A percentile compares a stretch with the other conserved stretches of the same genome.
phyloP scores from a whole-genome alignment of 2,113 vertebrate species.

The Pseudopipra pipra region DNA sequence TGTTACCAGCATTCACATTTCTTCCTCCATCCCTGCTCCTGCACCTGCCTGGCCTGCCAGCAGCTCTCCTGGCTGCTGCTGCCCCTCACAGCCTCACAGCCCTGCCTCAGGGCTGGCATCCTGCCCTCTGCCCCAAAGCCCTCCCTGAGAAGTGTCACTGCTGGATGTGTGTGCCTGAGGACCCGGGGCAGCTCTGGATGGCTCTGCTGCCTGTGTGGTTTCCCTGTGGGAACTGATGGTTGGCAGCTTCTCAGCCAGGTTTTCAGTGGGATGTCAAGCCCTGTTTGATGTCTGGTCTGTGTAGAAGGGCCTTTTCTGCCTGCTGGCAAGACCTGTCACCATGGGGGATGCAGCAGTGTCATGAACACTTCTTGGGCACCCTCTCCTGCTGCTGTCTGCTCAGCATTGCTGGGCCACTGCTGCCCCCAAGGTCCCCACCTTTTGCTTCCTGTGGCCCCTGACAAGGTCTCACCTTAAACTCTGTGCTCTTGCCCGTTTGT shows the following conservation, averaged over 20 bases:
- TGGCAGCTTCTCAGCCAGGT: background rate
- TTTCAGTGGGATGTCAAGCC: background rate
- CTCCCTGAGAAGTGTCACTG: rapidly evolving
- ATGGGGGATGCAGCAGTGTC: background rate
- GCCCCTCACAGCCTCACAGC: background rate
- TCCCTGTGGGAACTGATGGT: background rate
- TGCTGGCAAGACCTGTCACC: rapidly evolving
- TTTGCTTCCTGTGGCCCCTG: rapidly evolving
- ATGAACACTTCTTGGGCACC: rapidly evolving
- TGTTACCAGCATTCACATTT: slow-evolving; percentile 30
- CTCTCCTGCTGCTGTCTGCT: rapidly evolving
- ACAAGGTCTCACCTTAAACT: background rate
- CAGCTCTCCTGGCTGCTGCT: background rate
- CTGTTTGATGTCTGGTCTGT: background rate
- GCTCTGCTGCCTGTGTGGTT: background rate
- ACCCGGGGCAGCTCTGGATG: background rate
- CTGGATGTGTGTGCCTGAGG: background rate
- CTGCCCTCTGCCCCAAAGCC: background rate
- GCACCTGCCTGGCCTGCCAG: background rate
- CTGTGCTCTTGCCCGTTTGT: background rate
- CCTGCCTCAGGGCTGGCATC: rapidly evolving
- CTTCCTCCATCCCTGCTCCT: background rate
- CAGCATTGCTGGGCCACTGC: background rate
- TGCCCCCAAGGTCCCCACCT: background rate
- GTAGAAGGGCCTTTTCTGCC: background rate